Evolutionary conservation across 2,797 vertebrate genomes (phyloP), one percentile per base, ranked within the genome.

Genomic region (Parauchenoglanis ngamensis): DNA sequence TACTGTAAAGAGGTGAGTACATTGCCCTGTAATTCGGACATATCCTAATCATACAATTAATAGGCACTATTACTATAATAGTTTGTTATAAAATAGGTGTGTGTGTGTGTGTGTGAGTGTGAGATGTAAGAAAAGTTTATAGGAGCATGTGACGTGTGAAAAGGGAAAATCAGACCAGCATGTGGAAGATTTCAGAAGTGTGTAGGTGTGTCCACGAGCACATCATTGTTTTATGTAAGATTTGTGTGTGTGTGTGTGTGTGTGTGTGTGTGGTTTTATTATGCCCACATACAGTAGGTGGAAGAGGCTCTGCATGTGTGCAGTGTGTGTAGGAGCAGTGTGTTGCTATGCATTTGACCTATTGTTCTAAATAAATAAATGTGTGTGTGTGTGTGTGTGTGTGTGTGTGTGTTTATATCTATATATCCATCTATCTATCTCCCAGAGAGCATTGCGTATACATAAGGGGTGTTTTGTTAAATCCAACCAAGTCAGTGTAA

Each of bases 191-290:
- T 85, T 61, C 40, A 84, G 49, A 57, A 73, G 70, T 75, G 83
- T 85, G 83, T 85, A 75, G 83, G 83, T 19, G 72, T 76, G 84
- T 77, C 65, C 83, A 56, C 7, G 31, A 57, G 65, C 83, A 72
- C 67, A 12, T 40, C 31, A 40, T 84, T 68, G 63, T 63, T 19
- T 63, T 81, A 63, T 63, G 54, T 57, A 59, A 46, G 49, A 0
- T 31, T 19, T 83, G 46, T 2, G n/a, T 54, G 81, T 92, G 85
- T 79, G 81, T 92, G 56, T 54, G 81, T 92, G 85, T 79, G 81
- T 92, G 56, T 87, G 77, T 85, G 35, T 65, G 52, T 77, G 86
- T 1, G 70, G 59, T 65, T 76, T 87, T 44, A 83, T 40, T 63
- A 35, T 83, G 59, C 72, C 79, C 49, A 87, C 44, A 70, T 46